Evolutionary conservation across 2,113 vertebrate genomes (phyloP).

Genomic region (Myotis lucifugus): DNA sequence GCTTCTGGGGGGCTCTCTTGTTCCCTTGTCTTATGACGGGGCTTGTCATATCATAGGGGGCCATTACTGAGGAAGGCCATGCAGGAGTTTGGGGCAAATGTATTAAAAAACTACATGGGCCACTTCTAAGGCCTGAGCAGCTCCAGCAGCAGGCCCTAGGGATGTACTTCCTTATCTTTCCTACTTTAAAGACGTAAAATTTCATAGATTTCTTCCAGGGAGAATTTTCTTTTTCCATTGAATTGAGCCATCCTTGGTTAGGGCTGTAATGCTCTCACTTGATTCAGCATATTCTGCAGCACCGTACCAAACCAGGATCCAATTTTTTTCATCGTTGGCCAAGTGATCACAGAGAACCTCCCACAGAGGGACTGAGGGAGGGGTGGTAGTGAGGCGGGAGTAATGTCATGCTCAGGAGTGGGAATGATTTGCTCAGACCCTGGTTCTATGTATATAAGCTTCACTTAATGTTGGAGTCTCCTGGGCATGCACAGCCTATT

Average conservation of each 20-base stretch:
- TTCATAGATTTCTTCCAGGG: neutral
- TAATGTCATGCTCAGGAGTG: neutral
- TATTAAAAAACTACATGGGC: neutral
- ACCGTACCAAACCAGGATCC: neutral
- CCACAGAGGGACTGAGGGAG: neutral
- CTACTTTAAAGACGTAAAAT: neutral
- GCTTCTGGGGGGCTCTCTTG: neutral
- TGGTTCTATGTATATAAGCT: neutral
- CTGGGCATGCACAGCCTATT: neutral
- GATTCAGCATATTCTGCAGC: neutral
- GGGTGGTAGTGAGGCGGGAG: neutral
- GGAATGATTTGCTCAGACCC: neutral
- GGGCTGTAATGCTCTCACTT: neutral
- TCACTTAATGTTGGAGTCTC: neutral
- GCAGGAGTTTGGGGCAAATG: accelerated
- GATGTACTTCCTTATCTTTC: neutral
- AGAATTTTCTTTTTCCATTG: neutral
- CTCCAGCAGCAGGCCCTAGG: neutral
- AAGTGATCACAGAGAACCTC: neutral
- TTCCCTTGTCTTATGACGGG: neutral
- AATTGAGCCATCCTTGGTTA: neutral
- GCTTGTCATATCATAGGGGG: neutral
- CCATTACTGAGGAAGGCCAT: neutral
- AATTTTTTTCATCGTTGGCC: neutral
- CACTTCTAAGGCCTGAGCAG: neutral